These are phyloP conservation scores for Troides oblongomaculatus DNA, from an alignment of 2,888 invertebrate species.

Conservation along the genomic window DNA sequence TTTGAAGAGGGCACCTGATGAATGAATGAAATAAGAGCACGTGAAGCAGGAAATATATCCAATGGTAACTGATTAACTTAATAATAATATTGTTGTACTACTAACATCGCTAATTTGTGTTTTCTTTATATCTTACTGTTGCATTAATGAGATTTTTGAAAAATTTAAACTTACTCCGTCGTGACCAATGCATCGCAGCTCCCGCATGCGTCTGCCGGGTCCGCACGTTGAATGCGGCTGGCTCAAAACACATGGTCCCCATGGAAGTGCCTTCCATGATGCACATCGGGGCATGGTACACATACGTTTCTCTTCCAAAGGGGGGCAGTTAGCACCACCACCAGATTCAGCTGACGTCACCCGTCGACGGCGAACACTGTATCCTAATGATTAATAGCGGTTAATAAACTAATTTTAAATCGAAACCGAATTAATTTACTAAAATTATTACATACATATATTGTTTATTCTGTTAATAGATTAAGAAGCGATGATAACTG, in stretches of 20 bases:
- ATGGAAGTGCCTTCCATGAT: conserved; percentile 74
- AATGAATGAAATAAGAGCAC: no score
- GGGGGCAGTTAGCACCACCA: conserved; percentile 73
- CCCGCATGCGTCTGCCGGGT: conserved; percentile 78
- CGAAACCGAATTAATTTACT: neutral
- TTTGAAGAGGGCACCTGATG: no score
- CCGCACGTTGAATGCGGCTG: conserved; percentile 77
- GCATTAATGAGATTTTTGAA: neutral
- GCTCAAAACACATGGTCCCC: conserved; percentile 74
- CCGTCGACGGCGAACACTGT: conserved; percentile 69
- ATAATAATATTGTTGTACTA: neutral
- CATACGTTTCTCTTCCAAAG: conserved; percentile 77
- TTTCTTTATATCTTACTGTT: no score
- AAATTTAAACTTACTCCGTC: conserved; percentile 61
- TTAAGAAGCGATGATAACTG: no score
- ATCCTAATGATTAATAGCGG: conserved; percentile 48
- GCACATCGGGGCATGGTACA: conserved; percentile 77
- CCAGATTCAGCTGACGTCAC: conserved; percentile 75
- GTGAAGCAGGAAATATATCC: no score
- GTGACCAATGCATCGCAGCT: conserved; percentile 78
- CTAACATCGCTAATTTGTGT: neutral
- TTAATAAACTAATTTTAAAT: neutral
- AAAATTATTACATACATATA: no score
- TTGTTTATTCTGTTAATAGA: no score
- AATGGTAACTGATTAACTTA: neutral